A percentile compares a stretch with the other conserved stretches of the same genome.
These are phyloP conservation scores for Bombus polaris DNA, from an alignment of 1,140 invertebrate genomes.

Conservation along the genomic window DNA sequence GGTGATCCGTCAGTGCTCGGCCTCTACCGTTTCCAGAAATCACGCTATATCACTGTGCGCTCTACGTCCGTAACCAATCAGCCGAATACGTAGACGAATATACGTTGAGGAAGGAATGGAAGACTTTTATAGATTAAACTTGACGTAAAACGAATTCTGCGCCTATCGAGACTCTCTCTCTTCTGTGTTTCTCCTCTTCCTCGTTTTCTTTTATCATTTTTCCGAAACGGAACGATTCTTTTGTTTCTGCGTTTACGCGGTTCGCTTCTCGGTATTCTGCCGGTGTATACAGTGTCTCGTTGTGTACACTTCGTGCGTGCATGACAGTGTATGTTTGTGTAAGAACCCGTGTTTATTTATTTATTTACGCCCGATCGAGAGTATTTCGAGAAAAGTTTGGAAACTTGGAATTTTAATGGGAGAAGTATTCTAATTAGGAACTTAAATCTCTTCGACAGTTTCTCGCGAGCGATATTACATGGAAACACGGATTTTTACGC, in stretches of 20 bases:
- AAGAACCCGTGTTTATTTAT: not conserved
- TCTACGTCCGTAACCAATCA: conserved; percentile 36
- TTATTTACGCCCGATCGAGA: not conserved
- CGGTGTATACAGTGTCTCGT: not conserved
- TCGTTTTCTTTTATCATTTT: not conserved
- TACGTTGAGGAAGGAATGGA: conserved; percentile 70
- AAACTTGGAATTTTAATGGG: not conserved
- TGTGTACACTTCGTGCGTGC: not conserved
- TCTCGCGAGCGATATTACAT: not conserved
- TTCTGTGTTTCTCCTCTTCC: not conserved
- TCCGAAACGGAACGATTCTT: not conserved
- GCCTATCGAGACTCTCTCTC: conserved; percentile 3
- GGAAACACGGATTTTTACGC: not conserved
- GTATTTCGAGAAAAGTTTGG: not conserved
- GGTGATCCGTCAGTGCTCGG: conserved; percentile 1
- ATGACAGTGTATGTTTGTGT: not conserved
- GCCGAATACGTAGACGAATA: conserved; percentile 67
- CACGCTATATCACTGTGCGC: not conserved
- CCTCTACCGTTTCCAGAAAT: conserved; percentile 2
- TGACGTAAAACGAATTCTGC: conserved; percentile 55
- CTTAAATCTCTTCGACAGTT: conserved; percentile 19
- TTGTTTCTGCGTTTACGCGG: not conserved
- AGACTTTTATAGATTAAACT: conserved; percentile 75
- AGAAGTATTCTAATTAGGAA: conserved; percentile 22
- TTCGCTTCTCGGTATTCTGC: not conserved